These are phyloP conservation scores for Pardosa pseudoannulata DNA, from an alignment of 2,888 invertebrate genomes.

Conservation along the genomic window DNA sequence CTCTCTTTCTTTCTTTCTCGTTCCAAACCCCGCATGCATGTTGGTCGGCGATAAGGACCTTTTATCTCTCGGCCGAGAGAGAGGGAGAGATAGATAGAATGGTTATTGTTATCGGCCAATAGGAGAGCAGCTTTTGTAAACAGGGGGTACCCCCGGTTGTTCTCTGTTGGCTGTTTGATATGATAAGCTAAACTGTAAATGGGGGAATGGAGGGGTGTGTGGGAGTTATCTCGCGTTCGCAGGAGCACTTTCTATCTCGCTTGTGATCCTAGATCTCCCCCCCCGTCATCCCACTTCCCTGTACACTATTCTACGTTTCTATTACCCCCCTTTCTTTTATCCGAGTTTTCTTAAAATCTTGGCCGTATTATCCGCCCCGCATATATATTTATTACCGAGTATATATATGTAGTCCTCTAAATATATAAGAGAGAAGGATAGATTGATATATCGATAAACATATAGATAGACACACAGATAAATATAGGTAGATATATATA, in stretches of 20 bases:
- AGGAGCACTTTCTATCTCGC: conserved; percentile 62
- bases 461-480: too few species aligned
- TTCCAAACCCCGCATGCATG: conserved; percentile 42
- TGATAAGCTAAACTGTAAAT: conserved; percentile 71
- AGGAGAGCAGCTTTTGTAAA: conserved; percentile 68
- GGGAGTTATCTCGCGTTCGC: conserved; percentile 60
- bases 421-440: too few species aligned
- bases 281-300: conserved; percentile 10
- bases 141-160: conserved; percentile 46
- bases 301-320: not conserved
- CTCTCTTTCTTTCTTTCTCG: conserved; percentile 35
- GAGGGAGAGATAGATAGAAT: too few species aligned
- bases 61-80: conserved; percentile 42
- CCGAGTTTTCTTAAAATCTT: conserved; percentile 30
- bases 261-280: too few species aligned
- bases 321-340: conserved; percentile 18
- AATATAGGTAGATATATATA: too few species aligned
- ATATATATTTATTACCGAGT: not conserved
- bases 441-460: too few species aligned
- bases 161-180: conserved; percentile 67
- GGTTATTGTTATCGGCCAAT: conserved; percentile 72
- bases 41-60: conserved; percentile 61
- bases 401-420: too few species aligned
- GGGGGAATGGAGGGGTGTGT: conserved; percentile 47
- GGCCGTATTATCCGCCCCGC: not conserved